Base-by-base conservation (phyloP, 2,797 vertebrate genomes). In the Bothrops alternatus region DNA sequence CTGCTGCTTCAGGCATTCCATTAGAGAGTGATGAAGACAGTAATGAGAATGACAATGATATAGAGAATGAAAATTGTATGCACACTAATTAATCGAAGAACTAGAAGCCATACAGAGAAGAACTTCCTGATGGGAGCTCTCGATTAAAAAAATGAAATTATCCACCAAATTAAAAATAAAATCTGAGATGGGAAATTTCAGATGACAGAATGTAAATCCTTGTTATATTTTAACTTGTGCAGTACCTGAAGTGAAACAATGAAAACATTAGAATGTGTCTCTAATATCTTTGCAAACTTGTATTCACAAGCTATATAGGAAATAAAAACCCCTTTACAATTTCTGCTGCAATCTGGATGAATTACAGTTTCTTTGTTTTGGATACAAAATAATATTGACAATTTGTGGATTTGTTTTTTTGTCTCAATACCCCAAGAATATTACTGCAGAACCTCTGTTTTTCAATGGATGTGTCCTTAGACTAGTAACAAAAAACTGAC, bases 61-160 rank as follows among this genome's bases (percentile, higher is more conserved):
- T 98, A 96, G 98, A 98, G 97, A 98, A 98, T 60, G 99, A 99
- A 95, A 98, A 99, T 95, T 97, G 98, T 96, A 99, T 99, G 99
- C 99, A 98, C 97, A 98, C 98, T 97, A 99, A 99, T 97, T 99
- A 98, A 99, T 93, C 95, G 94, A 96, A 97, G 96, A 96, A 97
- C 97, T 97, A 97, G 97, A 98, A 99, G 98, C 98, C 98, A 99
- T 98, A 99, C 96, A 97, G 97, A 98, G 96, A 97, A 97, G 98
- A 97, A 97, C 98, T 97, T 95, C 97, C 95, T 95, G 95, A 86
- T 96, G 92, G 97, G 96, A 97, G 96, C 97, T 97, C 91, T 94
- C 93, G 93, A 90, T 96, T 93, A 95, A 93, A 95, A 96, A 95
- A 95, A 95, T 95, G 96, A 97, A 97, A 94, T 97, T 95, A 96